Conservation (phyloP, 2,113 vertebrate species). For the Ceratotherium simum region DNA sequence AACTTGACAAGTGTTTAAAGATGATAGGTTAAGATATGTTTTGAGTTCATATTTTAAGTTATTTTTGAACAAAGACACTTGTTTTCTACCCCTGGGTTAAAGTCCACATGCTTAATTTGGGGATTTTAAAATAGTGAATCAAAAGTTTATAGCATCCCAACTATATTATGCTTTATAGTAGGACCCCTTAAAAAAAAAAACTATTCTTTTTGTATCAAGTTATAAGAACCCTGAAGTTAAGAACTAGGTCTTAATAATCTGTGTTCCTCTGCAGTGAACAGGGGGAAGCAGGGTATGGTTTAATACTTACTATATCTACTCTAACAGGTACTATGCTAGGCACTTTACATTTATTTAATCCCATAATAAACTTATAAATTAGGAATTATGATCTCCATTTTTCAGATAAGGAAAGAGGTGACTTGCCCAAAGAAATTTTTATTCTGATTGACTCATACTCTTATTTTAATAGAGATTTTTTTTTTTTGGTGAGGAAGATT, state of each 20-base stretch:
- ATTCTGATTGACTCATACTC: background rate
- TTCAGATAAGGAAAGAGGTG: background rate
- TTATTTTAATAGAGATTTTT: too few species aligned
- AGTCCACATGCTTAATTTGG: background rate
- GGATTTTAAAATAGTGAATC: slow-evolving; percentile 53
- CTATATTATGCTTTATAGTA: background rate
- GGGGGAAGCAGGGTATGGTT: background rate
- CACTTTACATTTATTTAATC: slow-evolving; percentile 38
- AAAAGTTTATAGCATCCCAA: slow-evolving; percentile 45
- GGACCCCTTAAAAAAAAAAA: background rate
- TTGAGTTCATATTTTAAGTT: slow-evolving; percentile 35
- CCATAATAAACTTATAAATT: slow-evolving; percentile 20
- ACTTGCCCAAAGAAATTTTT: slow-evolving; percentile 50
- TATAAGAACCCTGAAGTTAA: slow-evolving; percentile 9
- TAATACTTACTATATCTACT: background rate
- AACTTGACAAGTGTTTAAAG: slow-evolving; percentile 37
- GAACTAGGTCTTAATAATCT: background rate
- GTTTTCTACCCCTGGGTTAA: background rate
- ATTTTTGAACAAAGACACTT: slow-evolving; percentile 44
- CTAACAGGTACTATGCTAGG: background rate
- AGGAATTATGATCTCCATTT: slow-evolving; percentile 37
- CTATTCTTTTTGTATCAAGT: slow-evolving; percentile 13
- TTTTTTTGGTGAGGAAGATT: too few species aligned
- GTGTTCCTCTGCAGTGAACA: slow-evolving; percentile 8
- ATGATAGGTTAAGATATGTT: background rate